Base-by-base conservation (phyloP, 2,888 invertebrate species). In the Chrysina gloriosa region DNA sequence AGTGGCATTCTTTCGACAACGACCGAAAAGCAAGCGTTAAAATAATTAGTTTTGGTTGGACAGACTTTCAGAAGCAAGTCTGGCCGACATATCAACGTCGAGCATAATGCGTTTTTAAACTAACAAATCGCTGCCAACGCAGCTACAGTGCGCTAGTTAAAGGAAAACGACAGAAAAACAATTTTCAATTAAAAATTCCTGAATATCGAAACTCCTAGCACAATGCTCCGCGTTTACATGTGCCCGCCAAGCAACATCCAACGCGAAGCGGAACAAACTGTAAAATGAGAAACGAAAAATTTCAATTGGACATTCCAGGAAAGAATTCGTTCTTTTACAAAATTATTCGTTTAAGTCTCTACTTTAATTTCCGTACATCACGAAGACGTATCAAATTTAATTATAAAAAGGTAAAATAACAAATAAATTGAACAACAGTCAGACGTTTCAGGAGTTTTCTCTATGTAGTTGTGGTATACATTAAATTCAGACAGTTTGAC, bases 161-260 rank as follows among this genome's bases (percentile, higher is more conserved):
- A 56, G 11, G 11, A 56, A 23, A 50, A 56, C 36, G 39, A 29
- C 23, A 39, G 39, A 39, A 56, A 56, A 56, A 56, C 23, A 39
- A 56, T 25, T 56, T 56, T 21, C 56, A 56, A 56, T 56, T 39
- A 56, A 56, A 56, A 56, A 56, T 36, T 56, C 56, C 56, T 23
- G 27, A 50, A 27, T 50, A 50, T 50, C 14, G 36, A 11, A 39
- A 56, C 56, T 23, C 14, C 27, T 56, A n/a, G 36, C 39, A 14
- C 42, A 16, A 16, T 7, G 39, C 11, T 14, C 16, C 14, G 0
- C 11, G 39, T 6, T 6, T 3, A n/a, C 19, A 19, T 16, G 42
- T 19, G 16, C 7, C 7, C 42, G 14, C 5, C 16, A 42, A 42
- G 6, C 42, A 19, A 16, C 7, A 42, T 19, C 16, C 42, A 2